Evolutionary conservation across 2,113 vertebrate genomes (phyloP).

Genomic region (Numida meleagris): DNA sequence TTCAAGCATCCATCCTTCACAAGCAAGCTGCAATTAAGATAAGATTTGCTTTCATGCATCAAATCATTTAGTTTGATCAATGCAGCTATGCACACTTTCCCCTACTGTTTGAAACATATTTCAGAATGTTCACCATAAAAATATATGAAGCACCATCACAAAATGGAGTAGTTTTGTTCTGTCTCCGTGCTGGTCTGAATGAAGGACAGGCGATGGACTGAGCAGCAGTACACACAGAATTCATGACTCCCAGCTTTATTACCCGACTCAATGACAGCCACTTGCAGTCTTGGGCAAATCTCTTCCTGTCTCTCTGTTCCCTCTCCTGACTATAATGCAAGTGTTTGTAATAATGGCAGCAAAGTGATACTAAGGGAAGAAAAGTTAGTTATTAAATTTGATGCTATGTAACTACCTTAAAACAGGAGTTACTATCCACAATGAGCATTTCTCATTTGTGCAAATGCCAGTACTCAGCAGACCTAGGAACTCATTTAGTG

Average conservation of each 20-base stretch:
- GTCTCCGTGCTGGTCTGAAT: background rate
- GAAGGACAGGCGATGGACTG: background rate
- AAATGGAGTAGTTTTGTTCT: background rate
- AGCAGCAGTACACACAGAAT: background rate
- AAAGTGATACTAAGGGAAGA: background rate
- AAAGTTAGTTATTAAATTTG: fast-evolving
- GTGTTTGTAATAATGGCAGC: background rate
- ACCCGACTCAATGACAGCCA: background rate
- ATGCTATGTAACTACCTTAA: background rate
- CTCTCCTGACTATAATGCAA: background rate
- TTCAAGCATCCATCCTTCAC: slow-evolving; percentile 22
- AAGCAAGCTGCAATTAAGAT: slow-evolving; percentile 15
- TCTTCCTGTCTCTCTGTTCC: background rate
- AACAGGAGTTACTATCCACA: background rate
- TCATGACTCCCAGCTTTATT: background rate
- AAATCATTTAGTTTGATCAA: slow-evolving; percentile 10
- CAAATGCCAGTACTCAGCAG: background rate
- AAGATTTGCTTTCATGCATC: slow-evolving; percentile 20
- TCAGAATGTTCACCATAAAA: background rate
- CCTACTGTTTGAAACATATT: background rate
- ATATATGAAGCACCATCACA: background rate
- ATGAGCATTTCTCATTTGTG: fast-evolving
- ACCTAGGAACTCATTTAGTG: background rate
- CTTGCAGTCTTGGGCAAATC: background rate
- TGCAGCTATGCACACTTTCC: background rate